Base-by-base conservation (phyloP, 2,797 vertebrate genomes). In the Sebastiscus tertius region DNA sequence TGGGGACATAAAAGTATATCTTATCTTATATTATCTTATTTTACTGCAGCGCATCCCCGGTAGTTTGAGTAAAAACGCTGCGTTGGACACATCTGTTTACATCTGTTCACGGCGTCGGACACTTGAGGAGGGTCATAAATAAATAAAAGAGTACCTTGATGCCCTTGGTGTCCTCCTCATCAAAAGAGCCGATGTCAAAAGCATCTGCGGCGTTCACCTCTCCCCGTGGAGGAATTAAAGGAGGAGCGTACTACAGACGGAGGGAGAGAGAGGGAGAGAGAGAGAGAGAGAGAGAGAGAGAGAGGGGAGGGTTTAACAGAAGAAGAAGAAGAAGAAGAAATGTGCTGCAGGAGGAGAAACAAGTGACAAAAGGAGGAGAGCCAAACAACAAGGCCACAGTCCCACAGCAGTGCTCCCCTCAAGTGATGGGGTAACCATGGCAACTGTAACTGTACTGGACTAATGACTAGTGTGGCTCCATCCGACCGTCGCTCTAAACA, bases 151-250 rank as follows among this genome's bases (percentile, higher is more conserved):
- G 16, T 20, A 99, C 98, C 98, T 99, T 99, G 92, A 99, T 98
- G 94, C 98, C 98, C 93, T 99, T 99, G 73, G 98, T 99, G 94
- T 99, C 98, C 86, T 99, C 98, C 87, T 99, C 98, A 52, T 99
- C 98, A 39, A 99, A 99, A 0, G 98, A 99, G 79, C 98, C 98
- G 1, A 99, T 99, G 90, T 99, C 98, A 39, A 99, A 99, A 46
- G 98, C 98, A 1, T 99, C 98, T 0, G 98, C 98, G 0, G 98
- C 98, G 2, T 99, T 99, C 83, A 99, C 98, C 82, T 99, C 98
- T 80, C 98, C 98, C 69, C 98, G 94, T 27, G 98, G 98, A 69
- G 98, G 98, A 81, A 99, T 98, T 82, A 99, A 71, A 4, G 98
- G 98, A 8, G 98, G 98, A 4, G 97, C 94, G 91, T 99, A 99